Conservation (phyloP, 1,140 invertebrate species). For the Diachasma alloeum region DNA sequence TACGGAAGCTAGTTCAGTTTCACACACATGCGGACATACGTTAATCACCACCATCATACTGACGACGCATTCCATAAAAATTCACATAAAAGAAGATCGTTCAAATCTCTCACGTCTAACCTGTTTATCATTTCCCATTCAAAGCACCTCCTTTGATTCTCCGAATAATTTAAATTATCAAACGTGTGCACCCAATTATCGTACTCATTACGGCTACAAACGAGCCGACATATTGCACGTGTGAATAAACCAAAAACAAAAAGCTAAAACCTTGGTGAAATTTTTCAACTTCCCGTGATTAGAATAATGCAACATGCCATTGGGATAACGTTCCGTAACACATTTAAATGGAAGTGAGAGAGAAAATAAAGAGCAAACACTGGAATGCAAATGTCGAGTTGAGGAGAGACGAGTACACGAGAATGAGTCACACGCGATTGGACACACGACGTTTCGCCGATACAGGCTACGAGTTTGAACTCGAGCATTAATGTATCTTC, state of each 20-base stretch:
- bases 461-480: background rate
- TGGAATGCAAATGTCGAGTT: conserved; percentile 47
- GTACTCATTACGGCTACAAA: conserved; percentile 53
- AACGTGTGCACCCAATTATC: conserved; percentile 47
- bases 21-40: too few relatives aligned
- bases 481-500: conserved; percentile 16
- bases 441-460: conserved; percentile 32
- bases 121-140: background rate
- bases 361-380: conserved; percentile 20
- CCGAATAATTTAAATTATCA: background rate
- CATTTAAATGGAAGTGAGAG: conserved; percentile 27
- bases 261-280: conserved; percentile 41
- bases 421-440: conserved; percentile 39
- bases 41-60: too few relatives aligned
- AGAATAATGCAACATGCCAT: conserved; percentile 56
- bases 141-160: background rate
- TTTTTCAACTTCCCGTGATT: conserved; percentile 42
- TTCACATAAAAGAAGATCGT: too few relatives aligned
- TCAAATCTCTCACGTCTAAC: background rate
- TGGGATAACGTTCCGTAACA: conserved; percentile 46
- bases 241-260: conserved; percentile 50
- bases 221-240: conserved; percentile 46
- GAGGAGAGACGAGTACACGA: conserved; percentile 20
- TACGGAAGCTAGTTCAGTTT: too few relatives aligned
- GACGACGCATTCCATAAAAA: too few relatives aligned